These are phyloP conservation scores for Noctilio leporinus DNA, from an alignment of 2,113 vertebrate species.

Conservation along the genomic window DNA sequence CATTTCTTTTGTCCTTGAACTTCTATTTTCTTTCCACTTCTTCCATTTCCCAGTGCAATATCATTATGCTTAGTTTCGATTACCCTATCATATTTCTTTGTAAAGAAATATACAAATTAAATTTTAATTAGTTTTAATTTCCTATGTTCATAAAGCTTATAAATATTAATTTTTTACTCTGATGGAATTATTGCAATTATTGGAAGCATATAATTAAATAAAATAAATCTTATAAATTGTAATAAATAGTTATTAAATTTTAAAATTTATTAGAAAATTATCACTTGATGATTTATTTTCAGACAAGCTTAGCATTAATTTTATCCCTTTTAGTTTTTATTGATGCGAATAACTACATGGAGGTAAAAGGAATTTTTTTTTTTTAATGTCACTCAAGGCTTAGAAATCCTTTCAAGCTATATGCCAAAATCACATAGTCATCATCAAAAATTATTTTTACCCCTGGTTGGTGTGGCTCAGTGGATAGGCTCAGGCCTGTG, in stretches of 20 bases:
- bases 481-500: too few relatives aligned
- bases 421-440: not conserved
- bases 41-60: not conserved
- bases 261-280: not conserved
- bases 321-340: not conserved
- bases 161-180: not conserved
- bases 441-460: not conserved
- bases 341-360: not conserved
- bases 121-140: not conserved
- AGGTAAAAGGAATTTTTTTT: not conserved
- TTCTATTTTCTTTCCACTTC: not conserved
- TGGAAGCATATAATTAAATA: not conserved
- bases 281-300: not conserved
- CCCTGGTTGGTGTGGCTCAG: too few relatives aligned
- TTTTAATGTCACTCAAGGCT: not conserved
- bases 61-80: not conserved
- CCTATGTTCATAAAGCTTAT: not conserved
- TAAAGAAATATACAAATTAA: not conserved
- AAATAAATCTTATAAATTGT: constrained; percentile 8
- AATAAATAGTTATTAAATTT: not conserved
- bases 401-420: not conserved
- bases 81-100: not conserved
- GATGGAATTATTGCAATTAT: not conserved
- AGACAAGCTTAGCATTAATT: not conserved
- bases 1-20: not conserved